Evolutionary conservation across 2,888 invertebrate genomes (phyloP).

Genomic region (Hybos culiciformis): DNA sequence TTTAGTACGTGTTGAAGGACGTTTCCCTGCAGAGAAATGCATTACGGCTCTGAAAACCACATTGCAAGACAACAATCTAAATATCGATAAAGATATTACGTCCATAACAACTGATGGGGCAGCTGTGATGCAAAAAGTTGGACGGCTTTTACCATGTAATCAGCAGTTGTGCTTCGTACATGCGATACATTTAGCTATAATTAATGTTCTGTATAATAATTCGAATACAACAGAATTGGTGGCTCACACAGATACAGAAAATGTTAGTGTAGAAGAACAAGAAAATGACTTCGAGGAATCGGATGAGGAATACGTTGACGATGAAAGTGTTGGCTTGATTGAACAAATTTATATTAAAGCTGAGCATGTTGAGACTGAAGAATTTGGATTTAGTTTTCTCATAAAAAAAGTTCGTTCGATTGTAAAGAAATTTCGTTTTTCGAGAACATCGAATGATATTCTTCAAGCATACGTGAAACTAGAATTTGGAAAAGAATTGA

Average conservation of each 20-base stretch:
- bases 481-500: constrained; percentile 10
- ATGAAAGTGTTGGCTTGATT: not conserved
- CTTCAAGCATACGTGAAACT: constrained; percentile 9
- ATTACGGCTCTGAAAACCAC: constrained; percentile 3
- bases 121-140: not conserved
- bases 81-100: constrained; percentile 3
- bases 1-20: not conserved
- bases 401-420: constrained; percentile 4
- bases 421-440: constrained; percentile 5
- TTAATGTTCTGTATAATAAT: constrained; percentile 1
- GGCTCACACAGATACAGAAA: not conserved
- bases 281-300: constrained; percentile 1
- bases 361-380: constrained; percentile 1
- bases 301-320: not conserved
- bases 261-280: constrained; percentile 1
- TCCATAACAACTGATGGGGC: constrained; percentile 1
- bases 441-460: constrained; percentile 12
- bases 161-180: not conserved
- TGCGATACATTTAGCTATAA: not conserved
- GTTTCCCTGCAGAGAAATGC: not conserved
- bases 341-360: not conserved
- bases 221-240: not conserved
- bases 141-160: not conserved
- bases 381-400: not conserved
- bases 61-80: constrained; percentile 4